phyloP scores from a whole-genome alignment of 2,113 vertebrate species.

The Dromiciops gliroides region DNA sequence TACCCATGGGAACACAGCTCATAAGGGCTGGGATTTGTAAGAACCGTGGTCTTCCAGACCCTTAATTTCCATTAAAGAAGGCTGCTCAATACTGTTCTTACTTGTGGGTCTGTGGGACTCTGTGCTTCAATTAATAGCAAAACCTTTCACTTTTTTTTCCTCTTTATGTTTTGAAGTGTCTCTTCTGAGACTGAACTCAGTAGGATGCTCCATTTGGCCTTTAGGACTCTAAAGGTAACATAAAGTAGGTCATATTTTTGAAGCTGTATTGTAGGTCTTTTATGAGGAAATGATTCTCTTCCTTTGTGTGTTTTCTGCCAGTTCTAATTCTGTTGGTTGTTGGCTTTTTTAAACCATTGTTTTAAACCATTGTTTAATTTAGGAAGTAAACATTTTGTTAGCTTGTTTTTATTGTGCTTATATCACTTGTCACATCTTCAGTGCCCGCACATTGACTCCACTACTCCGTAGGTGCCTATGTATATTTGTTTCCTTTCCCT shows the following conservation, averaged over 20 bases:
- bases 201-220: neutral
- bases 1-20: too few relatives aligned
- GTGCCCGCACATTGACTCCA: neutral
- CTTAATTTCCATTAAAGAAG: neutral
- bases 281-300: neutral
- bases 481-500: neutral
- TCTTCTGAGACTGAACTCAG: neutral
- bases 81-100: neutral
- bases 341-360: neutral
- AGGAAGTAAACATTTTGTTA: neutral
- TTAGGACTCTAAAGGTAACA: neutral
- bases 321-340: slow-evolving; percentile 23
- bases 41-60: too few relatives aligned
- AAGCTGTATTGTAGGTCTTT: neutral
- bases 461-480: neutral
- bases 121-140: neutral
- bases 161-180: neutral
- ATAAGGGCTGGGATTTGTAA: too few relatives aligned
- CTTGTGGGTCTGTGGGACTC: neutral
- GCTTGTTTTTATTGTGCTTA: neutral
- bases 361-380: slow-evolving; percentile 33
- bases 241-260: neutral
- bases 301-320: slow-evolving; percentile 41
- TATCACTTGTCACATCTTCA: neutral
- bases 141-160: neutral